phyloP scores from a whole-genome alignment of 2,888 invertebrate species.

The Drosophila anomalata region DNA sequence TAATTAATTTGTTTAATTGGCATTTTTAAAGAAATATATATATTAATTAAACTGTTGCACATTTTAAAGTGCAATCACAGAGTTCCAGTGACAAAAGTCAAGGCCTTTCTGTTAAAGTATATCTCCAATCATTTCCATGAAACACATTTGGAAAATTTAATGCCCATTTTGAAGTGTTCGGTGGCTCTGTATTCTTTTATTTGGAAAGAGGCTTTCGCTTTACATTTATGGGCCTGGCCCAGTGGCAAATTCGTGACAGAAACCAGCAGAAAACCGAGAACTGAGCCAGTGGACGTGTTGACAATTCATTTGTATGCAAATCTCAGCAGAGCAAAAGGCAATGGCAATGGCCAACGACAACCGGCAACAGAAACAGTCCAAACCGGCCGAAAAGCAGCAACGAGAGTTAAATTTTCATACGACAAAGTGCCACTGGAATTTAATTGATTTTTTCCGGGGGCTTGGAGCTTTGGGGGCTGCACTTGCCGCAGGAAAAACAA shows the following conservation, averaged over 20 bases:
- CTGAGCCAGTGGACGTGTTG: constrained; percentile 63
- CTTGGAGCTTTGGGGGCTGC: constrained; percentile 9
- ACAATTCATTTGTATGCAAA: constrained; percentile 81
- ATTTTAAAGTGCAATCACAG: constrained; percentile 2
- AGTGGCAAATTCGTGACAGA: constrained; percentile 24
- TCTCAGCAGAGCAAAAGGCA: constrained; percentile 68
- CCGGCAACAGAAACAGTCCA: constrained; percentile 12
- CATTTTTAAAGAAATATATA: too few species aligned
- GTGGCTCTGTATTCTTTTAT: constrained; percentile 50
- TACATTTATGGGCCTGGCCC: constrained; percentile 54
- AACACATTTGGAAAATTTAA: constrained; percentile 56
- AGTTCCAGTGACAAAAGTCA: neutral
- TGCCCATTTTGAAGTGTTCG: constrained; percentile 53
- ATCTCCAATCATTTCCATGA: constrained; percentile 1
- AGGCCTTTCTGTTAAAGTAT: neutral
- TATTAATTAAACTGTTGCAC: neutral
- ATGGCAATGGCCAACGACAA: constrained; percentile 34
- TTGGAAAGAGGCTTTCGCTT: constrained; percentile 44
- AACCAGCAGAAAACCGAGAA: constrained; percentile 9
- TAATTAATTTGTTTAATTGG: too few species aligned
- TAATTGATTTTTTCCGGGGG: constrained; percentile 50
- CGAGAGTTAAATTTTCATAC: constrained; percentile 48
- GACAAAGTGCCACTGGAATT: constrained; percentile 39
- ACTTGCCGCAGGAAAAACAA: constrained; percentile 21
- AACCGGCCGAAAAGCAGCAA: constrained; percentile 39